phyloP scores from a whole-genome alignment of 2,888 invertebrate genomes.

The Smittia sp. region DNA sequence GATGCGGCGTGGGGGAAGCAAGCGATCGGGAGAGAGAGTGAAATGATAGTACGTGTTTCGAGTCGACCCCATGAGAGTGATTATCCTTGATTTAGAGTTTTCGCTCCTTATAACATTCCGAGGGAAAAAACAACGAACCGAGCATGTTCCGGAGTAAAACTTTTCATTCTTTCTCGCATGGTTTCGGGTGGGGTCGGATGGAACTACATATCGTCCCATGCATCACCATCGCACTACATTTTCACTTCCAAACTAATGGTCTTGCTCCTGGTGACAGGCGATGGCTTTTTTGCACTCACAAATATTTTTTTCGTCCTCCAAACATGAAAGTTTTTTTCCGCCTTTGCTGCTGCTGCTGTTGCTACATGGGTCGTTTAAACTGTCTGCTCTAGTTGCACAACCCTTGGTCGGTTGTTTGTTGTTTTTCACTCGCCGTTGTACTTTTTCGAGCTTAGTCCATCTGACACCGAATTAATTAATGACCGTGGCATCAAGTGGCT shows the following conservation, averaged over 20 bases:
- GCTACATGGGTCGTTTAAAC: conserved; percentile 28
- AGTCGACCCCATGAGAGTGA: conserved; percentile 36
- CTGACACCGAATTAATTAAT: conserved; percentile 39
- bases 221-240: conserved; percentile 25
- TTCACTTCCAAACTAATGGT: conserved; percentile 23
- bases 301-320: conserved; percentile 12
- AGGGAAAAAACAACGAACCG: not conserved
- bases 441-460: conserved; percentile 17
- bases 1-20: conserved; percentile 2
- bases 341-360: not conserved
- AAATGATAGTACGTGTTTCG: conserved; percentile 33
- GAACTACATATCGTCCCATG: not conserved
- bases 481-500: conserved; percentile 17
- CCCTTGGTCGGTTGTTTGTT: conserved; percentile 28
- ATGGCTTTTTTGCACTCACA: conserved; percentile 14
- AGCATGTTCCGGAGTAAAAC: not conserved
- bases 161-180: not conserved
- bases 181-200: not conserved
- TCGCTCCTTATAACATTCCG: conserved; percentile 22
- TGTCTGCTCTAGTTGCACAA: conserved; percentile 10
- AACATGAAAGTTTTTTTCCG: not conserved
- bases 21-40: not conserved
- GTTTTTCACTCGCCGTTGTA: not conserved
- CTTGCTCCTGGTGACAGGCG: conserved; percentile 20
- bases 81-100: conserved; percentile 42